phyloP scores from a whole-genome alignment of 37 sponge, comb jelly and placozoan species.

The Spongilla lacustris region DNA sequence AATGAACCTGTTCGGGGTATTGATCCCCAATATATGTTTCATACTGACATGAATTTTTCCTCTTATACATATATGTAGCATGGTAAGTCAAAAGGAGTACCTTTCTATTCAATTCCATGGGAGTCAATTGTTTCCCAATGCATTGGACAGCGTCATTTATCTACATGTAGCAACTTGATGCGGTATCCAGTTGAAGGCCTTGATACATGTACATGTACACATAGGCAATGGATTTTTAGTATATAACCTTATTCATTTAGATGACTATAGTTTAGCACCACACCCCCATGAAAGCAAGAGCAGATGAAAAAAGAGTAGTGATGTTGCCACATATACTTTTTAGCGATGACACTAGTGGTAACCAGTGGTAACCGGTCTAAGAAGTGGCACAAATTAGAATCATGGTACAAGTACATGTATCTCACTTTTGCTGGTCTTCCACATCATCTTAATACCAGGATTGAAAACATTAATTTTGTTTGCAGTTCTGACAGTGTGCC shows the following conservation, averaged over 20 bases:
- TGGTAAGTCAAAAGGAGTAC: background rate
- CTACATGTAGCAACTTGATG: background rate
- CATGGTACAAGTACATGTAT: too few species aligned
- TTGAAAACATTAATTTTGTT: background rate
- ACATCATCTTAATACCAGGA: background rate
- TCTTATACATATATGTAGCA: background rate
- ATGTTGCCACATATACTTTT: constrained; percentile 9
- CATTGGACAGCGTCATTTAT: background rate
- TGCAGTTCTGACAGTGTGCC: background rate
- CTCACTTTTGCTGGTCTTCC: constrained; percentile 20
- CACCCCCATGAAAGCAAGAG: constrained; percentile 7
- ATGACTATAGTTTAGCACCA: background rate
- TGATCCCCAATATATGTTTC: background rate
- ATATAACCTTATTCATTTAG: background rate
- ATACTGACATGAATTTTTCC: background rate
- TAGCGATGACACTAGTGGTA: constrained; percentile 27
- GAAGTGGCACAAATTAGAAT: constrained; percentile 27
- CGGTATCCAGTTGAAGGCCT: constrained; percentile 8
- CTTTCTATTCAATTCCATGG: background rate
- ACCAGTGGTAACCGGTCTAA: constrained; percentile 17
- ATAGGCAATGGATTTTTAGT: background rate
- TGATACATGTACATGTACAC: background rate
- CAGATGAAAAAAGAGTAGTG: constrained; percentile 1
- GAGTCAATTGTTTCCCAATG: background rate
- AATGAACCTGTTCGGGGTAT: background rate